These are phyloP conservation scores for Pelodiscus sinensis DNA, from an alignment of 2,113 vertebrate species.

Conservation along the genomic window DNA sequence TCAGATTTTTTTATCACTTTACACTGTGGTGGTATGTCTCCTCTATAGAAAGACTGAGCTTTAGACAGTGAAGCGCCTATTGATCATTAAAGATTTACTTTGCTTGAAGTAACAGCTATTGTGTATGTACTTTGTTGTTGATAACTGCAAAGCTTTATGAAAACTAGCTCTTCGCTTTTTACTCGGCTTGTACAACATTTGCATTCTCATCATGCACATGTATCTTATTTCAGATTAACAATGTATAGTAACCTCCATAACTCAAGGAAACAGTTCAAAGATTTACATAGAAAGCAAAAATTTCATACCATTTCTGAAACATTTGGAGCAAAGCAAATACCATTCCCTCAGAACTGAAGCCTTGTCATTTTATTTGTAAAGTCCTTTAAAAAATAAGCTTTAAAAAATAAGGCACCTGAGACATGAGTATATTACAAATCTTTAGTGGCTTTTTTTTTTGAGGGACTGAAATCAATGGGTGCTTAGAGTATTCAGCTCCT, in stretches of 20 bases:
- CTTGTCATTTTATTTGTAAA: neutral
- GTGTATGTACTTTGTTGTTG: neutral
- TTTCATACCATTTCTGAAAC: neutral
- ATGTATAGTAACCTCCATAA: neutral
- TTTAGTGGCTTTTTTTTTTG: neutral
- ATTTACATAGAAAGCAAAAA: neutral
- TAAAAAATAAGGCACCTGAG: neutral
- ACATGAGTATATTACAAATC: neutral
- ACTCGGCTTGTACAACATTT: neutral
- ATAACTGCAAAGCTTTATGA: neutral
- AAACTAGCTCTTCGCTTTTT: neutral
- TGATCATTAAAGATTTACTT: neutral
- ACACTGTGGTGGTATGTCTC: neutral
- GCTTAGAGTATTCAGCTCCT: neutral
- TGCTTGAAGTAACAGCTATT: neutral
- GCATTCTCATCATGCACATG: neutral
- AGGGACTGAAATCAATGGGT: neutral
- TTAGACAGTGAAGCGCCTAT: neutral
- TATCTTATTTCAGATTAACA: neutral
- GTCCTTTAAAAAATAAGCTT: neutral
- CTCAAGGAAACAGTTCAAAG: neutral
- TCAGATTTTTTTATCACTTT: neutral
- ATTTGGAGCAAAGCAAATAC: neutral
- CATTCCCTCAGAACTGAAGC: neutral
- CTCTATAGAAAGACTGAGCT: neutral